Percentiles rank a stretch among this genome's conserved stretches.
These are phyloP conservation scores for Dicrostonyx torquatus DNA, from an alignment of 2,797 vertebrate species.

Conservation along the genomic window DNA sequence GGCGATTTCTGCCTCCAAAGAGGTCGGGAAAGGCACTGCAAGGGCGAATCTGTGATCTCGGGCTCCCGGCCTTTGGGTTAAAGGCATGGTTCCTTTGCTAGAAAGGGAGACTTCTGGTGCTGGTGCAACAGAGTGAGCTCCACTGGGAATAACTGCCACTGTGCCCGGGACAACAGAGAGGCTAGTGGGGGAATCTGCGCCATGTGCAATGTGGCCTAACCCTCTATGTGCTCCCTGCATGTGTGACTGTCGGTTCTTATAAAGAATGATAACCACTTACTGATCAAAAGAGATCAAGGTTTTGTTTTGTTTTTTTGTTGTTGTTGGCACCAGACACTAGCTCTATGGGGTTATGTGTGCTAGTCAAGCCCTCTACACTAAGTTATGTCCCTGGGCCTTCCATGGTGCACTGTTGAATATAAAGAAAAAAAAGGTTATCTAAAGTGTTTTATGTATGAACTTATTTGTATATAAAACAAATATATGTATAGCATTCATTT, in stretches of 20 bases:
- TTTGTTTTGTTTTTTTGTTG: not conserved
- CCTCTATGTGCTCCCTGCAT: not conserved
- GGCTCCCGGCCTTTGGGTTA: too few relatives aligned
- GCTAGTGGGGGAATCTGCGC: rapidly evolving
- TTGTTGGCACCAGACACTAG: not conserved
- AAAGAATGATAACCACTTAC: not conserved
- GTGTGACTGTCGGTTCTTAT: not conserved
- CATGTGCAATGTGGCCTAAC: rapidly evolving
- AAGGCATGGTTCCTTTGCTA: not conserved
- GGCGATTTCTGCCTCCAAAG: slow-evolving; percentile 88
- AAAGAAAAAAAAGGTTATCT: not conserved
- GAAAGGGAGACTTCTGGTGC: not conserved
- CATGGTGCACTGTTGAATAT: not conserved
- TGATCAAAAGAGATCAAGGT: not conserved
- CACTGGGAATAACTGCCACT: rapidly evolving
- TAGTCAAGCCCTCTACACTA: not conserved
- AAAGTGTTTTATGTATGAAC: not conserved
- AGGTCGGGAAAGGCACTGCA: slow-evolving; percentile 89
- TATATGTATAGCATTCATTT: not conserved
- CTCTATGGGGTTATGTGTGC: not conserved
- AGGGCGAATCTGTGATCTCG: slow-evolving; percentile 74
- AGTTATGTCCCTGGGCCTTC: not conserved
- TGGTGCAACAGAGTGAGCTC: not conserved
- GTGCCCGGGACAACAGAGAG: not conserved
- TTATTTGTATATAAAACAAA: not conserved